A percentile compares a stretch with the other conserved stretches of the same genome.
phyloP scores from a whole-genome alignment of 2,113 vertebrate genomes.

The Petroica traversi region DNA sequence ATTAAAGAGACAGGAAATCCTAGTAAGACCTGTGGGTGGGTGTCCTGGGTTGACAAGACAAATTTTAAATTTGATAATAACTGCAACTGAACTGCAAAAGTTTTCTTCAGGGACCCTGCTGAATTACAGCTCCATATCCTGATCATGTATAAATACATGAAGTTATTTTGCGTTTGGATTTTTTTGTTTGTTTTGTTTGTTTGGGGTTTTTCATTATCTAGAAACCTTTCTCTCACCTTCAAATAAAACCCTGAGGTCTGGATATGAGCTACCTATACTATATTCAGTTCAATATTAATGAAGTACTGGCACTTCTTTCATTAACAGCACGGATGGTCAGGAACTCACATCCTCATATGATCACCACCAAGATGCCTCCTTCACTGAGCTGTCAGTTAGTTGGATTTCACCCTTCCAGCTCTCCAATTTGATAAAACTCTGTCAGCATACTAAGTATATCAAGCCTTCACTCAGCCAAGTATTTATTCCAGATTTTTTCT shows the following conservation, averaged over 20 bases:
- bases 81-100: not conserved
- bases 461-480: not conserved
- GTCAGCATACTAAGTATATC: not conserved
- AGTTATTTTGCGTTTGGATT: not conserved
- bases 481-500: not conserved
- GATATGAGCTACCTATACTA: not conserved
- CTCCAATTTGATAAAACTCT: not conserved
- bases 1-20: not conserved
- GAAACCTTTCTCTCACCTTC: not conserved
- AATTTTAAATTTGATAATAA: not conserved
- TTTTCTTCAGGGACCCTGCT: not conserved
- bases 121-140: not conserved
- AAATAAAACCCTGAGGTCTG: not conserved
- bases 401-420: not conserved
- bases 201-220: not conserved
- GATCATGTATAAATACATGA: not conserved
- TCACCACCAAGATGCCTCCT: rapidly evolving
- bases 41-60: too few species aligned
- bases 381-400: not conserved
- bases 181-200: not conserved
- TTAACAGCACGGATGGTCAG: not conserved
- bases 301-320: not conserved
- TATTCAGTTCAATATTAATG: not conserved
- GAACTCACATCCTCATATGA: not conserved
- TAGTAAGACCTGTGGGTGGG: not conserved